A percentile compares a stretch with the other conserved stretches of the same genome.
Evolutionary conservation across 2,888 invertebrate genomes (phyloP).

Genomic region (Lasioglossum villosulum): DNA sequence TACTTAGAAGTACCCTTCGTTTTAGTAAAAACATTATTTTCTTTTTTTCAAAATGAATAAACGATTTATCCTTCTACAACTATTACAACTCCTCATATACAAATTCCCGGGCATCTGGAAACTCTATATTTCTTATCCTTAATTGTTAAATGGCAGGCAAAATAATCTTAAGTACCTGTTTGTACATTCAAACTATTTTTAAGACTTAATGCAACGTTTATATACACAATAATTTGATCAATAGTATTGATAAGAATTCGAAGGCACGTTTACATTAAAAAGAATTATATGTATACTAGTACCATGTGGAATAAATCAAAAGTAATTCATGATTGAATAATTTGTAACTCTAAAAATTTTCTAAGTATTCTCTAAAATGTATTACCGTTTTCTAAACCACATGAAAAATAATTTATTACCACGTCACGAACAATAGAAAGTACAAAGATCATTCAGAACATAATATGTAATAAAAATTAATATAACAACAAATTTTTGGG

Average conservation of each 20-base stretch:
- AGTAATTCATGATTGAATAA: conserved; percentile 1
- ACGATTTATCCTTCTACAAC: too few species aligned
- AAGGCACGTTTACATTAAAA: conserved; percentile 52
- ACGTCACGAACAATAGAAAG: neutral
- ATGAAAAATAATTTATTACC: neutral
- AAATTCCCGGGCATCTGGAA: neutral
- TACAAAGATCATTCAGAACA: neutral
- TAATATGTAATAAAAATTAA: neutral
- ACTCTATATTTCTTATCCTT: conserved; percentile 11
- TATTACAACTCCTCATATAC: neutral
- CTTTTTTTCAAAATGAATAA: neutral
- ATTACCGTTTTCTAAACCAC: conserved; percentile 1
- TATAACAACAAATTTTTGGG: neutral
- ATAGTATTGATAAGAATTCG: conserved; percentile 36
- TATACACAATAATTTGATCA: conserved; percentile 38
- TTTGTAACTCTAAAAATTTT: conserved; percentile 4
- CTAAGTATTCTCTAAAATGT: neutral
- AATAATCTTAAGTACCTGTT: conserved; percentile 47
- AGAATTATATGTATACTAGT: neutral
- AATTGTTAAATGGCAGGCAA: neutral
- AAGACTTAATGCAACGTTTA: conserved; percentile 32
- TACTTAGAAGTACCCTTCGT: neutral
- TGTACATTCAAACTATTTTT: conserved; percentile 28
- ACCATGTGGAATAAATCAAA: neutral
- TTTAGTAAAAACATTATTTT: neutral